Percentiles rank a stretch among this genome's conserved stretches.
Conservation (phyloP, 2,113 vertebrate genomes). For the Plecotus auritus region DNA sequence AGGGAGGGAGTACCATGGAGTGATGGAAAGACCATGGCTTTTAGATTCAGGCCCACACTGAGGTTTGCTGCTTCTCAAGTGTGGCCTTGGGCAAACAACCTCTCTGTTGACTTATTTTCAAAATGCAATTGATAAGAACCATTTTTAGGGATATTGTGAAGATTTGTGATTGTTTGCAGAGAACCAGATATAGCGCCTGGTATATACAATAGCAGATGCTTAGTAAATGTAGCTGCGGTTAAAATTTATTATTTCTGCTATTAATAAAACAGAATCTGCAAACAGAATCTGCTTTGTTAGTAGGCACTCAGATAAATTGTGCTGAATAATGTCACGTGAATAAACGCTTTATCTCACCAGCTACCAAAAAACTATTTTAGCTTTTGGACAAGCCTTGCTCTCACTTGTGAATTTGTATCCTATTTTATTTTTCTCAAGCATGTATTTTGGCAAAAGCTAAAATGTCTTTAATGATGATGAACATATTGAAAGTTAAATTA, state of each 20-base stretch:
- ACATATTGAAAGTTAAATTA: constrained; percentile 7
- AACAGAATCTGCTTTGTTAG: background rate
- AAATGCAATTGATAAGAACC: background rate
- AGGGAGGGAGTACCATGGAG: background rate
- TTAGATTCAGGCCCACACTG: background rate
- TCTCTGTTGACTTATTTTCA: background rate
- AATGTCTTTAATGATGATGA: constrained; percentile 33
- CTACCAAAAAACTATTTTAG: background rate
- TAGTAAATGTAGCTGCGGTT: background rate
- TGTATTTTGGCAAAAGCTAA: background rate
- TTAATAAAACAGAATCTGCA: background rate
- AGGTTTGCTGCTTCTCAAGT: background rate
- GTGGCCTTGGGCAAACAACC: background rate
- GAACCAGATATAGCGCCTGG: background rate
- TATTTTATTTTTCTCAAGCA: background rate
- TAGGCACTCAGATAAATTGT: background rate
- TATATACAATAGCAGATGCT: background rate
- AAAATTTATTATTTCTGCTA: background rate
- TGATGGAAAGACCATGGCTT: background rate
- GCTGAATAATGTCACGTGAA: background rate
- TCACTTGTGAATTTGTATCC: background rate
- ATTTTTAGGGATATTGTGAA: background rate
- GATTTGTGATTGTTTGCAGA: background rate
- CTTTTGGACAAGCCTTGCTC: background rate
- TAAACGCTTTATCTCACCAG: background rate